These are phyloP conservation scores for Apaloderma vittatum DNA, from an alignment of 2,113 vertebrate genomes.

Conservation along the genomic window DNA sequence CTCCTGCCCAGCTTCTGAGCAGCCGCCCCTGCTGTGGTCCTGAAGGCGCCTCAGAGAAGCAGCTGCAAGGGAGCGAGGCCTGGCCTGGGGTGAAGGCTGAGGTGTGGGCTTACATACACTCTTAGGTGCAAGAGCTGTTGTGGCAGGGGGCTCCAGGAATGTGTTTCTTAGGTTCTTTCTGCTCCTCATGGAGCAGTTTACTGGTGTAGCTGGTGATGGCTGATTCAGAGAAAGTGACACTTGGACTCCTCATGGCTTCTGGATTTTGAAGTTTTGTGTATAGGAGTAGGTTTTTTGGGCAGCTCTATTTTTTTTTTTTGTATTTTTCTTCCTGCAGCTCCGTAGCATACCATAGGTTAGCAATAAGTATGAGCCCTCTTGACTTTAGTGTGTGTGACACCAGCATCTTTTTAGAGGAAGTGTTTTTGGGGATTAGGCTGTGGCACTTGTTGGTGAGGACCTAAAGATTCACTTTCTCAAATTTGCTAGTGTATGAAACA, in stretches of 20 bases:
- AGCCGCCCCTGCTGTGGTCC: not conserved
- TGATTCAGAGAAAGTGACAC: not conserved
- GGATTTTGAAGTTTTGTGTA: not conserved
- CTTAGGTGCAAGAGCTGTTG: accelerated
- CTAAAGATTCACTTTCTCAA: not conserved
- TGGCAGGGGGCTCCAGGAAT: accelerated
- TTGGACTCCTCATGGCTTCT: not conserved
- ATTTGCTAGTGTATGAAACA: accelerated
- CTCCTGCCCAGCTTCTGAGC: accelerated
- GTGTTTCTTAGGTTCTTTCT: not conserved
- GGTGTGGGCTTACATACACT: accelerated
- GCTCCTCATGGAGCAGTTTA: not conserved
- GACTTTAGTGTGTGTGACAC: not conserved
- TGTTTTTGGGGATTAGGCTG: not conserved
- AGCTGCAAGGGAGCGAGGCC: not conserved
- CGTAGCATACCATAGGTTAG: not conserved
- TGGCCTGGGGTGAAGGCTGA: not conserved
- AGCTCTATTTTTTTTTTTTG: not conserved
- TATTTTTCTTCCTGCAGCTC: not conserved
- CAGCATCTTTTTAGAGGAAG: not conserved
- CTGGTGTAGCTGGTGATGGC: not conserved
- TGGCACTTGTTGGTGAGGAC: not conserved
- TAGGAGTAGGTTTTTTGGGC: not conserved
- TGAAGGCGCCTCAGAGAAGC: not conserved
- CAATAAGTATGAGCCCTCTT: not conserved